Evolutionary conservation across 2,113 vertebrate genomes (phyloP).

Genomic region (Xenopus laevis): DNA sequence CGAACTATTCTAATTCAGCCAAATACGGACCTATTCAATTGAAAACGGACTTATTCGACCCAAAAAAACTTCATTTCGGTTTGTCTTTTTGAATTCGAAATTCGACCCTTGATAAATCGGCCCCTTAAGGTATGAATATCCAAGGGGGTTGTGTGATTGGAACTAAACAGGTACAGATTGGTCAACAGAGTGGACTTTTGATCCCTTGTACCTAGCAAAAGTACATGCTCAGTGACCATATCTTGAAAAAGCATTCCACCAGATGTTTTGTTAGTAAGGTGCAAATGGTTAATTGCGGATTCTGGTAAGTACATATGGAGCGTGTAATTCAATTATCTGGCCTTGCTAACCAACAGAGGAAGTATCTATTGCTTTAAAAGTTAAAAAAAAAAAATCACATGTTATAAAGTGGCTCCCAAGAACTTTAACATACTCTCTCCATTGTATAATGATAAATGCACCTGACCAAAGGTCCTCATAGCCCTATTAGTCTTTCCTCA

Average conservation of each 20-base stretch:
- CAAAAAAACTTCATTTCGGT: too few species aligned
- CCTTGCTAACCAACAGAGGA: conserved; percentile 9
- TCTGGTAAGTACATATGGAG: conserved; percentile 7
- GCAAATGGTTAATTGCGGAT: conserved; percentile 24
- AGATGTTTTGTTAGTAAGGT: conserved; percentile 20
- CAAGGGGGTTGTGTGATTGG: too few species aligned
- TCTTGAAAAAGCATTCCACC: neutral
- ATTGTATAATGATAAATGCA: conserved; percentile 17
- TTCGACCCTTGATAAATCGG: too few species aligned
- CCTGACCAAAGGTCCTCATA: conserved; percentile 22
- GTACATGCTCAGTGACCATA: neutral
- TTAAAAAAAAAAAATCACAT: neutral
- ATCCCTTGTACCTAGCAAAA: neutral
- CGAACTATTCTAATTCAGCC: too few species aligned
- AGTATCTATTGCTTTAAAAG: conserved; percentile 21
- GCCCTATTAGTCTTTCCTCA: conserved; percentile 17
- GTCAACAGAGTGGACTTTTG: neutral
- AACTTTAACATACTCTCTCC: neutral
- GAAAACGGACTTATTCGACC: too few species aligned
- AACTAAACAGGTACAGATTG: too few species aligned
- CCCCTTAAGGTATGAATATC: too few species aligned
- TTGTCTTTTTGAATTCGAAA: too few species aligned
- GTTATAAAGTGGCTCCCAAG: conserved; percentile 9
- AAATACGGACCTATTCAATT: too few species aligned
- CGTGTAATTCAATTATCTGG: conserved; percentile 20